Conservation (phyloP, 2,113 vertebrate species). For the Zingel zingel region DNA sequence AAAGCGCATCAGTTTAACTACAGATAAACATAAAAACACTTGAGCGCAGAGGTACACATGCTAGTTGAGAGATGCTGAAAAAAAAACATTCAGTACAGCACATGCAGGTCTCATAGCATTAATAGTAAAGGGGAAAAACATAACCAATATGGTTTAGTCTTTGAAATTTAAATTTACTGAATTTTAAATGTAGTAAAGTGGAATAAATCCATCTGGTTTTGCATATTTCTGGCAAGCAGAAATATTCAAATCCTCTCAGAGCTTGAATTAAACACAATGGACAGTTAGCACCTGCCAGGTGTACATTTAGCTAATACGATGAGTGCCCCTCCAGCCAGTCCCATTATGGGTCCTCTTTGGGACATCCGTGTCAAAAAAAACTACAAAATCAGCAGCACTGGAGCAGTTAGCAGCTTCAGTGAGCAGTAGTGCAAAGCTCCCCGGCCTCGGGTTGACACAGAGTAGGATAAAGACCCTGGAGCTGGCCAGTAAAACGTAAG, state of each 20-base stretch:
- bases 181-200: neutral
- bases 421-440: slow-evolving; percentile 58
- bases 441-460: slow-evolving; percentile 44
- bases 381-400: slow-evolving; percentile 59
- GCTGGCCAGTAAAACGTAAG: slow-evolving; percentile 37
- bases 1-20: slow-evolving; percentile 36
- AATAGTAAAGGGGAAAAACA: neutral
- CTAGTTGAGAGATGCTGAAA: slow-evolving; percentile 7
- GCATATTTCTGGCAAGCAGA: slow-evolving; percentile 10
- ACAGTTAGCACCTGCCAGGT: slow-evolving; percentile 29
- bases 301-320: slow-evolving; percentile 31
- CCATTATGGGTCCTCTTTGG: slow-evolving; percentile 25
- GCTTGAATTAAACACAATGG: slow-evolving; percentile 9
- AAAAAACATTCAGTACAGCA: neutral
- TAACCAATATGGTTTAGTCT: slow-evolving; percentile 12
- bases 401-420: slow-evolving; percentile 59
- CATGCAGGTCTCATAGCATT: neutral
- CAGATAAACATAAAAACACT: slow-evolving; percentile 34
- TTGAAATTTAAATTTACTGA: slow-evolving; percentile 27
- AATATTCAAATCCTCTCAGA: too few relatives aligned
- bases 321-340: slow-evolving; percentile 44
- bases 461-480: slow-evolving; percentile 53
- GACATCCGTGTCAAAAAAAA: slow-evolving; percentile 60
- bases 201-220: slow-evolving; percentile 29
- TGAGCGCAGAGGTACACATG: slow-evolving; percentile 27